A percentile compares a stretch with the other conserved stretches of the same genome.
These are phyloP conservation scores for Lytechinus variegatus DNA, from an alignment of 35 echinoderm and acorn worm species.

Conservation along the genomic window DNA sequence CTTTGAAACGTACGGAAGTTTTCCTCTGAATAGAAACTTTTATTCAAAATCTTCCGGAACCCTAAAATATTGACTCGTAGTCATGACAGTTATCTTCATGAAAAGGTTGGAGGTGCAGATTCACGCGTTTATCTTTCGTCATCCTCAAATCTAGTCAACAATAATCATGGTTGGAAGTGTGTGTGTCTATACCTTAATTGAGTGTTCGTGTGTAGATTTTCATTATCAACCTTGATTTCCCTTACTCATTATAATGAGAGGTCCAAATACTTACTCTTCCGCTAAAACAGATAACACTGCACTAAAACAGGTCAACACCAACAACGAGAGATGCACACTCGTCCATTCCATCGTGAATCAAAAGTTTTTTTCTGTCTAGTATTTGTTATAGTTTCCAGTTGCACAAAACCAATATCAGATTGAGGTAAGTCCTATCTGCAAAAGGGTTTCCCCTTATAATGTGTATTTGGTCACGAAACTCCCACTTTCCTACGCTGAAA, in stretches of 20 bases:
- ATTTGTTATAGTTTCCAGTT: neutral
- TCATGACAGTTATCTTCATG: too few relatives aligned
- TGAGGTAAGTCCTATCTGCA: neutral
- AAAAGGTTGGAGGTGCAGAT: too few relatives aligned
- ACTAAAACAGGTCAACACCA: constrained; percentile 20
- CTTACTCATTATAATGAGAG: neutral
- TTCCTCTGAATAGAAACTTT: too few relatives aligned
- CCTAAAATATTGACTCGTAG: too few relatives aligned
- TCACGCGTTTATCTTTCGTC: too few relatives aligned
- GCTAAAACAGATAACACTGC: neutral
- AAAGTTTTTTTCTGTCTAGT: neutral
- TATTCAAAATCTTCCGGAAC: too few relatives aligned
- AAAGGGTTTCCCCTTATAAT: too few relatives aligned
- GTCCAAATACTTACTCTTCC: neutral
- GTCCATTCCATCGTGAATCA: neutral
- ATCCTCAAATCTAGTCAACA: too few relatives aligned
- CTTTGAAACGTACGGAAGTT: too few relatives aligned
- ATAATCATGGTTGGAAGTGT: too few relatives aligned
- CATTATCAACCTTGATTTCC: neutral
- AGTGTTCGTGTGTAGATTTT: neutral
- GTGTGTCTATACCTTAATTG: neutral
- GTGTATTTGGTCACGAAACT: too few relatives aligned
- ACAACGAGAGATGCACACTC: neutral
- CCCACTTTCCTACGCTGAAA: too few relatives aligned
- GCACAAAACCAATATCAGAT: neutral